Evolutionary conservation across 2,797 vertebrate species (phyloP).

Genomic region (Apodemus agrarius): DNA sequence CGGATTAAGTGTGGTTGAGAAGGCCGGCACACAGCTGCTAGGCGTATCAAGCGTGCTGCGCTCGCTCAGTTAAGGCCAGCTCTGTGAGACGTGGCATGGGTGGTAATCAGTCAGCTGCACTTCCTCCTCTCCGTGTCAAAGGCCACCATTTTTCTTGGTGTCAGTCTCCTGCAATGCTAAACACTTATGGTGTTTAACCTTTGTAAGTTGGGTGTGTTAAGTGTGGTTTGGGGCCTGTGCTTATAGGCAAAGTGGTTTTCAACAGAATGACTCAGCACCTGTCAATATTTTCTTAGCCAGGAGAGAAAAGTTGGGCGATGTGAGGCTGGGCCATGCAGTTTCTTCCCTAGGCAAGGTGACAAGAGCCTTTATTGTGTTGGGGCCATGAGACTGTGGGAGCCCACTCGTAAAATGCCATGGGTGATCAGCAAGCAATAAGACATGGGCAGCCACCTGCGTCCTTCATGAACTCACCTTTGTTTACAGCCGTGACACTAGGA

Average conservation of each 20-base stretch:
- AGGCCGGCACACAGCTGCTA: slow-evolving; percentile 33
- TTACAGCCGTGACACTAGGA: not conserved
- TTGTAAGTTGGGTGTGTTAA: slow-evolving; percentile 73
- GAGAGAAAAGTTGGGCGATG: not conserved
- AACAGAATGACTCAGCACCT: slow-evolving; percentile 80
- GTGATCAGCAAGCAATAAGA: not conserved
- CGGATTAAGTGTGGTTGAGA: not conserved
- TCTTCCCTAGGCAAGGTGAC: not conserved
- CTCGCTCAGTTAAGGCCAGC: slow-evolving; percentile 5
- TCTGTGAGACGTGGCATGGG: not conserved
- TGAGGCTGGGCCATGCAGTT: not conserved
- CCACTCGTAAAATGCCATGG: not conserved
- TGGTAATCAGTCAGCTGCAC: not conserved
- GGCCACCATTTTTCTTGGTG: not conserved
- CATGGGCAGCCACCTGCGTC: not conserved
- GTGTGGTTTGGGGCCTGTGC: slow-evolving; percentile 71
- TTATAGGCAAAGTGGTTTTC: slow-evolving; percentile 69
- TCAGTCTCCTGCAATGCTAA: slow-evolving; percentile 52
- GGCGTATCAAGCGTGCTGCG: not conserved
- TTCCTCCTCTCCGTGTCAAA: slow-evolving; percentile 41
- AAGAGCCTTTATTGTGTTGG: slow-evolving; percentile 11
- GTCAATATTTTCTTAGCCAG: slow-evolving; percentile 82
- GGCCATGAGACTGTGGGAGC: not conserved
- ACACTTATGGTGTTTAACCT: slow-evolving; percentile 67
- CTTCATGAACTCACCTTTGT: slow-evolving; percentile 13